These are phyloP conservation scores for Cantharis nigra DNA, from an alignment of 2,888 invertebrate genomes.

Conservation along the genomic window DNA sequence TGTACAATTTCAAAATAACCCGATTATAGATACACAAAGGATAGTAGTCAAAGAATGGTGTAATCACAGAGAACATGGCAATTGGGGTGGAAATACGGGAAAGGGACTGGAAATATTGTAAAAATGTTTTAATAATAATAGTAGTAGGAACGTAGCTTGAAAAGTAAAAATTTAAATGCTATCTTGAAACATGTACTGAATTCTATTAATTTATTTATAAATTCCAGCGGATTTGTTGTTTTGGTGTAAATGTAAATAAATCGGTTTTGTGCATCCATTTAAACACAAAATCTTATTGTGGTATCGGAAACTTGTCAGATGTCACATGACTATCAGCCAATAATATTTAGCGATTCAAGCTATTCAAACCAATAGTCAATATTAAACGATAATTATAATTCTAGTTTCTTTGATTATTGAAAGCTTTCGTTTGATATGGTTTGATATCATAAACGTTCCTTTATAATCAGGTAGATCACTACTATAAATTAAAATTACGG, in stretches of 20 bases:
- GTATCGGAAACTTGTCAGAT: too few relatives aligned
- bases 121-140: not conserved
- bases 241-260: not conserved
- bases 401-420: too few relatives aligned
- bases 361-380: too few relatives aligned
- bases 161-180: too few relatives aligned
- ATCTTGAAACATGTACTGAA: too few relatives aligned
- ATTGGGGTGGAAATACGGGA: constrained; percentile 25
- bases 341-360: too few relatives aligned
- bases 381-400: too few relatives aligned
- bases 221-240: not conserved
- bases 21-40: constrained; percentile 26
- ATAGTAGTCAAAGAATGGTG: constrained; percentile 24
- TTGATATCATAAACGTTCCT: too few relatives aligned
- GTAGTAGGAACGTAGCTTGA: not conserved
- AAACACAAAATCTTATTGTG: not conserved
- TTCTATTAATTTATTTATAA: not conserved
- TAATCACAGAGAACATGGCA: constrained; percentile 24
- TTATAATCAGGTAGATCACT: too few relatives aligned
- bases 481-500: too few relatives aligned
- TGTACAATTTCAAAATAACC: constrained; percentile 29
- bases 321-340: too few relatives aligned
- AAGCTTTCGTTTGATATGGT: too few relatives aligned
- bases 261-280: not conserved
- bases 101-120: constrained; percentile 18